A percentile compares a stretch with the other conserved stretches of the same genome.
Evolutionary conservation across 2,113 vertebrate species (phyloP).

Genomic region (Nasalis larvatus): DNA sequence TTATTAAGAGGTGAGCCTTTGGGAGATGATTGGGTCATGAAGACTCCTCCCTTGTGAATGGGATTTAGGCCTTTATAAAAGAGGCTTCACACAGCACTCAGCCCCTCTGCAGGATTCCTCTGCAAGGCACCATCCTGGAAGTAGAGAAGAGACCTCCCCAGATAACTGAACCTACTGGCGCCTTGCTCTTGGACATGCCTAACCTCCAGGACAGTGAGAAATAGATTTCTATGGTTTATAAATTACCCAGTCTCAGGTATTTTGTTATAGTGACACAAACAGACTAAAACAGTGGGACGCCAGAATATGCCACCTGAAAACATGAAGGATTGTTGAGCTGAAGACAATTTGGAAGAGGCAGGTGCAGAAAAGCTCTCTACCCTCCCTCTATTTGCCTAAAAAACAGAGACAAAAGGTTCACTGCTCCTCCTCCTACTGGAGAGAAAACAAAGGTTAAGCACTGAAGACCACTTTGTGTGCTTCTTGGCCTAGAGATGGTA

Average conservation of each 20-base stretch:
- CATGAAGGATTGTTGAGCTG: background rate
- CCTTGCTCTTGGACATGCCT: background rate
- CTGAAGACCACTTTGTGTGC: too few species aligned
- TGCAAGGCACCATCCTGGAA: background rate
- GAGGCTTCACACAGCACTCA: too few species aligned
- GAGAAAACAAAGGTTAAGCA: background rate
- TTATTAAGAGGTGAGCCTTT: background rate
- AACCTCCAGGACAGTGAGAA: background rate
- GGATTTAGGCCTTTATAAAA: background rate
- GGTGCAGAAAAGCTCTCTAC: background rate
- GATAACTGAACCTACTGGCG: background rate
- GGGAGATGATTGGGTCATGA: background rate
- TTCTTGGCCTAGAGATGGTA: background rate
- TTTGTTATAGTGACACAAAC: background rate
- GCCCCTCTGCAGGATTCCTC: too few species aligned
- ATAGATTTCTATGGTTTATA: background rate
- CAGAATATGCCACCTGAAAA: background rate
- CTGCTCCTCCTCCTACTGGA: background rate
- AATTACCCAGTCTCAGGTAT: background rate
- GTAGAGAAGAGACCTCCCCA: background rate
- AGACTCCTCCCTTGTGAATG: background rate
- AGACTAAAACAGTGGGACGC: background rate
- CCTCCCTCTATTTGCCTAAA: background rate
- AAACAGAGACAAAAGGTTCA: background rate
- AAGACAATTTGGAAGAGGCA: background rate